Conservation (phyloP, 2,797 vertebrate species). For the Trematomus bernacchii region DNA sequence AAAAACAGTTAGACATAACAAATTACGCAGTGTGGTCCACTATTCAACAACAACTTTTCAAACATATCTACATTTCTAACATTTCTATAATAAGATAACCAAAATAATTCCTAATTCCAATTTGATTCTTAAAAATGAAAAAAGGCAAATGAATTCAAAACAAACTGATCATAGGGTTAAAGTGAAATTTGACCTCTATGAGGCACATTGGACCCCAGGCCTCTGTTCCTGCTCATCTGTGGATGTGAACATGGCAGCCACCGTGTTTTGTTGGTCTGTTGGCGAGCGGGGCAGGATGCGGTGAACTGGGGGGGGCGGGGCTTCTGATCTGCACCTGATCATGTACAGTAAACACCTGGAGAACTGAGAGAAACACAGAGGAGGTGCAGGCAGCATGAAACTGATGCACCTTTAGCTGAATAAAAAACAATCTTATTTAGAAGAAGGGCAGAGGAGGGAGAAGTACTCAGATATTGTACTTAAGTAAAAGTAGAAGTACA, state of each 20-base stretch:
- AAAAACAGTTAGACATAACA: conserved; percentile 1
- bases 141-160: not conserved
- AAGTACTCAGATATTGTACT: no score
- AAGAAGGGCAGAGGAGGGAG: no score
- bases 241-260: not conserved
- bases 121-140: no score
- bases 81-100: not conserved
- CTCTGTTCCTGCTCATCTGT: conserved; percentile 17
- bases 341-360: conserved; percentile 65
- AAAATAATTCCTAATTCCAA: no score
- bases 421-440: not conserved
- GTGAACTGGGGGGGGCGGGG: conserved; percentile 17
- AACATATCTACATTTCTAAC: not conserved
- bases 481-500: no score
- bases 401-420: not conserved
- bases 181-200: conserved; percentile 1
- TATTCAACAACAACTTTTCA: not conserved
- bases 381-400: not conserved
- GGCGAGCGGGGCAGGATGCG: not conserved
- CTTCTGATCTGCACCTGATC: conserved; percentile 59
- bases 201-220: conserved; percentile 10
- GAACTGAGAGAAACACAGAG: conserved; percentile 53
- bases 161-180: not conserved
- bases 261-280: conserved; percentile 25
- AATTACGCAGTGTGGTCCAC: not conserved